Evolutionary conservation across 2,888 invertebrate species (phyloP).

Genomic region (Opisthograptis luteolata): DNA sequence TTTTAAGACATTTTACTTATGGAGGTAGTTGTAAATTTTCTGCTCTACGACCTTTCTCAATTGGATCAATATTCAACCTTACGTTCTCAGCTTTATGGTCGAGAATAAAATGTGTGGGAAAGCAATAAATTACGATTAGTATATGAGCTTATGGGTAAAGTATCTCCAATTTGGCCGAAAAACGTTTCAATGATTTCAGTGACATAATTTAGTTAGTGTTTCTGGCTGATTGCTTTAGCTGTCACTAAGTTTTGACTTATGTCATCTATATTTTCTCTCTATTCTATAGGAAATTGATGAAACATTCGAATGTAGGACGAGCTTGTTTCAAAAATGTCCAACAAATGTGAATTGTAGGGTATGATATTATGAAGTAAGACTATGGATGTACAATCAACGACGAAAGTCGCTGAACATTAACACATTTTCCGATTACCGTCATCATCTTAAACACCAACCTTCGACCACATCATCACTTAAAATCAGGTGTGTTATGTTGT

Average conservation of each 20-base stretch:
- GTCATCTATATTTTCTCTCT: neutral
- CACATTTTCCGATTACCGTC: no score
- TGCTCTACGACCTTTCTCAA: constrained; percentile 43
- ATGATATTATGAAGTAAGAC: no score
- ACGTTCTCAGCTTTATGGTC: neutral
- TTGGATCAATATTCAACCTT: constrained; percentile 27
- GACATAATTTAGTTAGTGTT: constrained; percentile 18
- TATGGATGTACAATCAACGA: no score
- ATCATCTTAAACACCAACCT: no score
- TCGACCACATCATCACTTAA: no score
- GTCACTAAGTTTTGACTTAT: neutral
- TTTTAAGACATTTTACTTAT: constrained; percentile 69
- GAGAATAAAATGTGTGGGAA: constrained; percentile 11
- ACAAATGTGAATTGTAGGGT: no score
- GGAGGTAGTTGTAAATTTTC: constrained; percentile 70
- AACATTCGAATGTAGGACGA: no score
- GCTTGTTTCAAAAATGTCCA: no score
- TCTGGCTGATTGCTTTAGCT: constrained; percentile 11
- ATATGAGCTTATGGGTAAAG: constrained; percentile 35
- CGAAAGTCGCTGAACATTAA: no score
- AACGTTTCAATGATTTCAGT: constrained; percentile 34
- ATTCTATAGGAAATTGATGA: no score
- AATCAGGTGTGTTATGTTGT: no score
- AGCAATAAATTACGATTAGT: constrained; percentile 40
- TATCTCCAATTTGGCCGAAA: constrained; percentile 34